Evolutionary conservation across 37 sponge, comb jelly and placozoan genomes (phyloP), one percentile per base, ranked within the genome.

Genomic region (Spongia lamella): DNA sequence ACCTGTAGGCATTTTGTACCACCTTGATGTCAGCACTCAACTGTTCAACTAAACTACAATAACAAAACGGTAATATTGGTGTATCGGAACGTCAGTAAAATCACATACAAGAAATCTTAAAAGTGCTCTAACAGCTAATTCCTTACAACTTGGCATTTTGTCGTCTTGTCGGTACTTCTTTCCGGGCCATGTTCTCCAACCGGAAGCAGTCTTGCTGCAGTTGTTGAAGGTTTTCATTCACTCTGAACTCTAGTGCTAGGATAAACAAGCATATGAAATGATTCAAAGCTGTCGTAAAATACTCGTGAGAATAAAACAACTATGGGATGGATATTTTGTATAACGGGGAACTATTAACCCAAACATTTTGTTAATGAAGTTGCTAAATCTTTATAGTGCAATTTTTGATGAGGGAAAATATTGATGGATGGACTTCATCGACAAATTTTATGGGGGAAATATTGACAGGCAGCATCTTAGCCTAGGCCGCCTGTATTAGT

Each of bases 211-310:
- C 90, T 25, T 80, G 67, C 52, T 90, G 78, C 30, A 90, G 29
- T 13, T 90, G 90, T 31, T 72, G 73, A 1, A 90, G 66, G 66
- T 76, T 82, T 29, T 90, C 90, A 21, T 66, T 38, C 24, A 90
- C 40, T 29, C 60, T 63, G 6, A 56, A 33, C 62, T 79, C 80
- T 21, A 82, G 59, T 21, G 29, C 83, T 82, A n/a, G n/a, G n/a
- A n/a, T n/a, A n/a, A n/a, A n/a, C n/a, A n/a, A n/a, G n/a, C n/a
- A n/a, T n/a, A n/a, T n/a, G n/a, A n/a, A n/a, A n/a, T n/a, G n/a
- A n/a, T n/a, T n/a, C n/a, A n/a, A n/a, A n/a, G n/a, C n/a, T n/a
- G n/a, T n/a, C n/a, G n/a, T n/a, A n/a, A n/a, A n/a, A n/a, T n/a
- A n/a, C n/a, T n/a, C n/a, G n/a, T n/a, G n/a, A n/a, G n/a, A n/a